Evolutionary conservation across 2,113 vertebrate species (phyloP).

Genomic region (Ochotona curzoniae): DNA sequence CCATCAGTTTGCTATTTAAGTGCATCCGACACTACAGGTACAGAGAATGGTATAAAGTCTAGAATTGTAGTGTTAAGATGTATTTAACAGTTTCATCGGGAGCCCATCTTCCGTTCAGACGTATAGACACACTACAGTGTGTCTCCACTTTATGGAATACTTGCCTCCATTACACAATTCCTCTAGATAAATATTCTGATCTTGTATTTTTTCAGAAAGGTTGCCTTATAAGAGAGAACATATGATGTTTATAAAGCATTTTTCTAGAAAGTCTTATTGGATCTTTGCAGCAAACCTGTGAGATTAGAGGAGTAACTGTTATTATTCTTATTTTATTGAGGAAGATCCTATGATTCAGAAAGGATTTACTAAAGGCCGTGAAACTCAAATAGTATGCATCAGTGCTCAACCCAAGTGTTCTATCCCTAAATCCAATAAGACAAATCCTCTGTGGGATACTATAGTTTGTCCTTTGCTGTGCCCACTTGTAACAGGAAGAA

Average conservation of each 20-base stretch:
- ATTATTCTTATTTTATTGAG: slow-evolving; percentile 49
- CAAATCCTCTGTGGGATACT: background rate
- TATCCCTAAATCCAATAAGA: slow-evolving; percentile 23
- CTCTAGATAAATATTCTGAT: too few species aligned
- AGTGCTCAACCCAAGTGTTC: background rate
- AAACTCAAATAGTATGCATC: slow-evolving; percentile 15
- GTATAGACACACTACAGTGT: too few species aligned
- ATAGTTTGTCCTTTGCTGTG: background rate
- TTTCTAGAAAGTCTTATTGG: slow-evolving; percentile 4
- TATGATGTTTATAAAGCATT: slow-evolving; percentile 24
- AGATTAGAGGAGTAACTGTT: slow-evolving; percentile 14
- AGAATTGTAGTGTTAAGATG: too few species aligned
- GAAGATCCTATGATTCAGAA: slow-evolving; percentile 47
- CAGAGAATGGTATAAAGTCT: too few species aligned
- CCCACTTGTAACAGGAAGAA: slow-evolving; percentile 11
- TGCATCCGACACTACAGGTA: too few species aligned
- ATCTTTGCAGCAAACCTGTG: slow-evolving; percentile 37
- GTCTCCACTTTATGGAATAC: too few species aligned
- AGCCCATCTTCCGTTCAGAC: too few species aligned
- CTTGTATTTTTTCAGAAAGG: too few species aligned
- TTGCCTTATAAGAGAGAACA: too few species aligned
- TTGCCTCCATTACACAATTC: too few species aligned
- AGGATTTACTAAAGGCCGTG: slow-evolving; percentile 12
- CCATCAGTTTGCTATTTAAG: background rate
- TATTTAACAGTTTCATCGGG: too few species aligned